Evolutionary conservation across 2,888 invertebrate species (phyloP).

Genomic region (Lasioglossum calceatum): DNA sequence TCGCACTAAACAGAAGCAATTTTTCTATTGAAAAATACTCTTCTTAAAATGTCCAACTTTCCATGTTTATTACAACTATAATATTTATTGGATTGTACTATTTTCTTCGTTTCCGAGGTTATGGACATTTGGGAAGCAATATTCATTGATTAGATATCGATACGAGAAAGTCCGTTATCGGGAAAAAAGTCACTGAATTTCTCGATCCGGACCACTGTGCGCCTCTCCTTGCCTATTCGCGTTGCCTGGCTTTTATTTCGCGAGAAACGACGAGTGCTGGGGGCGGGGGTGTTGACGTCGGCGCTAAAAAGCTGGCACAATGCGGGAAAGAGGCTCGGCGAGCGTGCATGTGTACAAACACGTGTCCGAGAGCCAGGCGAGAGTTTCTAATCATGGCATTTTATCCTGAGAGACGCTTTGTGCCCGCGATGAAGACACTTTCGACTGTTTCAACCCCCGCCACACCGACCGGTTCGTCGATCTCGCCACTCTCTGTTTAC

Average conservation of each 20-base stretch:
- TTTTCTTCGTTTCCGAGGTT: too few species aligned
- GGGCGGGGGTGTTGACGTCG: background rate
- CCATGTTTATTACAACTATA: too few species aligned
- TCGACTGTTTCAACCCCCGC: constrained; percentile 23
- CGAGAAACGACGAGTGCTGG: background rate
- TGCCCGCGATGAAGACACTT: constrained; percentile 50
- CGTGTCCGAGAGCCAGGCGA: constrained; percentile 26
- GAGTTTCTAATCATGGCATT: constrained; percentile 66
- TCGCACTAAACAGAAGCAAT: too few species aligned
- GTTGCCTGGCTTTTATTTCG: constrained; percentile 7
- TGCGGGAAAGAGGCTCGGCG: background rate
- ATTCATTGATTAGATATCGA: too few species aligned
- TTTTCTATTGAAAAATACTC: too few species aligned
- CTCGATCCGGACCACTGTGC: too few species aligned
- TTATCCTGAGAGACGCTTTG: constrained; percentile 62
- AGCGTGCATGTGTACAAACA: constrained; percentile 32
- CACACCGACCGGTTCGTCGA: background rate
- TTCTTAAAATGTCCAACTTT: too few species aligned
- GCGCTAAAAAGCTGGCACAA: constrained; percentile 21
- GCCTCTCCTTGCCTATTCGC: background rate
- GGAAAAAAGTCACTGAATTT: too few species aligned
- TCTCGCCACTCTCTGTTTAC: constrained; percentile 28
- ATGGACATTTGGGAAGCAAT: too few species aligned
- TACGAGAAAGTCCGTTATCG: too few species aligned
- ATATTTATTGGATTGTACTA: too few species aligned